These are phyloP conservation scores for Microchirus variegatus DNA, from an alignment of 2,797 vertebrate genomes.

Conservation along the genomic window DNA sequence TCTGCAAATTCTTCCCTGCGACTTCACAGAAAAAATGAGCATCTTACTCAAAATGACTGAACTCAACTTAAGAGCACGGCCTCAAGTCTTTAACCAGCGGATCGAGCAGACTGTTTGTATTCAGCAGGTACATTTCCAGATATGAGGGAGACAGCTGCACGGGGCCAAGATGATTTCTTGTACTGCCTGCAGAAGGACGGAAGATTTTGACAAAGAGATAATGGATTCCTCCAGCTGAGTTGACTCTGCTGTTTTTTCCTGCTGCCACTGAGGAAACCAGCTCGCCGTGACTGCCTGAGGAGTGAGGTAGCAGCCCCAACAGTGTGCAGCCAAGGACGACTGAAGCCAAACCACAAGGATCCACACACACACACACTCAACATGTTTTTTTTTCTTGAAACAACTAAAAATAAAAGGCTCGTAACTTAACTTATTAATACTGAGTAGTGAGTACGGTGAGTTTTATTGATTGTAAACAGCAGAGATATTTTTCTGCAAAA, in stretches of 20 bases:
- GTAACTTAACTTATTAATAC: not conserved
- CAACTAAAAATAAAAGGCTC: not conserved
- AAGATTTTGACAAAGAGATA: conserved; percentile 7
- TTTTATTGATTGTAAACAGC: too few species aligned
- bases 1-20: not conserved
- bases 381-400: not conserved
- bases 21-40: not conserved
- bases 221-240: conserved; percentile 10
- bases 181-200: not conserved
- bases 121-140: not conserved
- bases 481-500: too few species aligned
- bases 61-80: not conserved
- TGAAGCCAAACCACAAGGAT: not conserved
- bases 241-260: conserved; percentile 12
- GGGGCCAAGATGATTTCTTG: conserved; percentile 1
- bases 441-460: too few species aligned
- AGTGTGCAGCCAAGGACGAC: conserved; percentile 2
- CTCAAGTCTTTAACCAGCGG: not conserved
- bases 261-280: conserved; percentile 10
- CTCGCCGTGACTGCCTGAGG: conserved; percentile 7
- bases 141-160: not conserved
- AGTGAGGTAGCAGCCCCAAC: not conserved
- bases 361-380: not conserved
- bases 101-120: not conserved
- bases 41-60: not conserved